Evolutionary conservation across 1,140 invertebrate genomes (phyloP).

Genomic region (Hypothenemus hampei): DNA sequence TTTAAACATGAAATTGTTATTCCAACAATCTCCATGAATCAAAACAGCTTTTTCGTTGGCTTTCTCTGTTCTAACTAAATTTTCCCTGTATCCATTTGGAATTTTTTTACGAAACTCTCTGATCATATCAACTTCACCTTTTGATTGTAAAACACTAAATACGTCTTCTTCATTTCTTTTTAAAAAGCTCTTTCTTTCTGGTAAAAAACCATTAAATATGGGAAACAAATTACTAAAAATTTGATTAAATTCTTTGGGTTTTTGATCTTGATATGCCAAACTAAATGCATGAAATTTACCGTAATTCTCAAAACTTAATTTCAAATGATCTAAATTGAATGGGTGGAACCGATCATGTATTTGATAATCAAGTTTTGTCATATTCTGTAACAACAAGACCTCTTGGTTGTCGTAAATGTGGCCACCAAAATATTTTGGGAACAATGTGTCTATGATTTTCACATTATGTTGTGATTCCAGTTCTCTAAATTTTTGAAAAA

Average conservation of each 20-base stretch:
- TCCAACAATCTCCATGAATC: constrained; percentile 51
- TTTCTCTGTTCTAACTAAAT: too few species aligned
- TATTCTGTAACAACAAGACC: constrained; percentile 13
- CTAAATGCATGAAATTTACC: constrained; percentile 51
- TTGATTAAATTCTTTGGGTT: constrained; percentile 30
- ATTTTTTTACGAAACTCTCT: background rate
- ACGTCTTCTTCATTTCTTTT: background rate
- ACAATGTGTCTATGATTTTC: background rate
- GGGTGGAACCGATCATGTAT: constrained; percentile 3
- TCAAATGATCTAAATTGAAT: constrained; percentile 12
- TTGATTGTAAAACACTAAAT: background rate
- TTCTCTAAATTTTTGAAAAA: constrained; percentile 19
- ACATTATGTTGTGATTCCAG: constrained; percentile 9
- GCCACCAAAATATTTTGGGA: background rate
- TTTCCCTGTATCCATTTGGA: background rate
- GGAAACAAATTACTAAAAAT: background rate
- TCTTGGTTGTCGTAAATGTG: background rate
- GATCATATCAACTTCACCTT: background rate
- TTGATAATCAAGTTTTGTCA: constrained; percentile 4
- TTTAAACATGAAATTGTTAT: constrained; percentile 53
- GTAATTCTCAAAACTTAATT: constrained; percentile 46
- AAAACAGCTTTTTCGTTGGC: background rate
- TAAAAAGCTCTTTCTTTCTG: background rate
- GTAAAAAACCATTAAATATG: background rate
- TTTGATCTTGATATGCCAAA: constrained; percentile 45